Conservation (phyloP, 2,113 vertebrate genomes). For the Athene noctua region DNA sequence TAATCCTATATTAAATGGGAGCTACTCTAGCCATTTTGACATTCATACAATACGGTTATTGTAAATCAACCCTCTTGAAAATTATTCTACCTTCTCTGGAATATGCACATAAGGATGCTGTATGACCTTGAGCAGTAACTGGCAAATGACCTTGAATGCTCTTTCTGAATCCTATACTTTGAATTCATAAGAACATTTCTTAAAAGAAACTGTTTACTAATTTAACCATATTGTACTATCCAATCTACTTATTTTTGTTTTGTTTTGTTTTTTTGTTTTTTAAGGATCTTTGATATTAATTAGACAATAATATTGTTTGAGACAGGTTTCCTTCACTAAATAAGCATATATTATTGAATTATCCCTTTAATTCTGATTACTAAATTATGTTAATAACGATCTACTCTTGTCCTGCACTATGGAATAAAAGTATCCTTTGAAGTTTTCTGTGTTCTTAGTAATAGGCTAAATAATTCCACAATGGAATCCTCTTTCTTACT, state of each 20-base stretch:
- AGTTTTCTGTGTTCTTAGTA: background rate
- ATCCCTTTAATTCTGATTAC: background rate
- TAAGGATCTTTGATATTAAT: background rate
- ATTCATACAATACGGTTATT: background rate
- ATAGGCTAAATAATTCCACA: background rate
- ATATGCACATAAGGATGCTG: background rate
- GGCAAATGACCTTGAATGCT: background rate
- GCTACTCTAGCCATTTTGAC: background rate
- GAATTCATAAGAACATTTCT: background rate
- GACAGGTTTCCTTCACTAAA: background rate
- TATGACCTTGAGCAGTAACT: background rate
- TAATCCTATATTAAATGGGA: background rate
- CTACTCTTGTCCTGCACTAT: background rate
- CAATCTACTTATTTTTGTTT: background rate
- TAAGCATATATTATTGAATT: background rate
- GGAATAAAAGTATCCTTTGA: slow-evolving; percentile 21
- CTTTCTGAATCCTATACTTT: background rate
- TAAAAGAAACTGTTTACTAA: background rate
- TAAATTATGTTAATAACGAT: background rate
- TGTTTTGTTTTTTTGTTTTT: background rate
- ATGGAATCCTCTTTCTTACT: background rate
- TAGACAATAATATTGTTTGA: background rate
- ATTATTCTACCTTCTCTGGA: background rate
- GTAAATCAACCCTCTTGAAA: background rate
- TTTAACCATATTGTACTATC: background rate